Evolutionary conservation across 92 coral and sea anemone genomes (phyloP).

Genomic region (Desmophyllum pertusum): DNA sequence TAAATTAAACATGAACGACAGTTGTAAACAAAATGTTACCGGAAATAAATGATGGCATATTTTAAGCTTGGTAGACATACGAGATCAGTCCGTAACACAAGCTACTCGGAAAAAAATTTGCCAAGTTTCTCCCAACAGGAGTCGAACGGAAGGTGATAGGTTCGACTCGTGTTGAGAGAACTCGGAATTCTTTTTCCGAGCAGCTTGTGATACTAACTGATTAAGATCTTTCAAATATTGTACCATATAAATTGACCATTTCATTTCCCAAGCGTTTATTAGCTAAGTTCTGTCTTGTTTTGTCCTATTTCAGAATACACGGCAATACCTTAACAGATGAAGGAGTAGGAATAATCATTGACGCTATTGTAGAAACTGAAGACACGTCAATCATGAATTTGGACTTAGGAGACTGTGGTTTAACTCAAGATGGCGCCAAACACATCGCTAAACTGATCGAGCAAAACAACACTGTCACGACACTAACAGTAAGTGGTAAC

Average conservation of each 20-base stretch:
- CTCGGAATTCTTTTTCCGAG: too few relatives aligned
- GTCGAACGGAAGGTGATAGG: too few relatives aligned
- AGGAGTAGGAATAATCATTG: conserved; percentile 80
- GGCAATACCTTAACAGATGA: conserved; percentile 90
- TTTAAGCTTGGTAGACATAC: too few relatives aligned
- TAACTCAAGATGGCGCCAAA: conserved; percentile 81
- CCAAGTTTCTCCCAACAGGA: too few relatives aligned
- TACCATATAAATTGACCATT: neutral
- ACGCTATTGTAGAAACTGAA: conserved; percentile 74
- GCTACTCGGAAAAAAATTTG: too few relatives aligned
- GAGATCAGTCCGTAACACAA: too few relatives aligned
- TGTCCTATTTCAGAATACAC: conserved; percentile 73
- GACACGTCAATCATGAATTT: conserved; percentile 77
- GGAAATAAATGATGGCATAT: too few relatives aligned
- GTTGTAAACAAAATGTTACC: neutral
- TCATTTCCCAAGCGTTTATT: neutral
- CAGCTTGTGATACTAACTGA: too few relatives aligned
- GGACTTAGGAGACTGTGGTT: conserved; percentile 93
- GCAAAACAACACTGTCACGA: conserved; percentile 69
- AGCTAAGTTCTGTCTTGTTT: neutral
- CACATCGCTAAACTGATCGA: conserved; percentile 83
- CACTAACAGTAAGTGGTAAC: conserved; percentile 86
- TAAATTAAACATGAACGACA: too few relatives aligned
- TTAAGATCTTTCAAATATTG: too few relatives aligned
- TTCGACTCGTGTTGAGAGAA: too few relatives aligned